A percentile compares a stretch with the other conserved stretches of the same genome.
Evolutionary conservation across 2,888 invertebrate species (phyloP).

Genomic region (Boloria selene): DNA sequence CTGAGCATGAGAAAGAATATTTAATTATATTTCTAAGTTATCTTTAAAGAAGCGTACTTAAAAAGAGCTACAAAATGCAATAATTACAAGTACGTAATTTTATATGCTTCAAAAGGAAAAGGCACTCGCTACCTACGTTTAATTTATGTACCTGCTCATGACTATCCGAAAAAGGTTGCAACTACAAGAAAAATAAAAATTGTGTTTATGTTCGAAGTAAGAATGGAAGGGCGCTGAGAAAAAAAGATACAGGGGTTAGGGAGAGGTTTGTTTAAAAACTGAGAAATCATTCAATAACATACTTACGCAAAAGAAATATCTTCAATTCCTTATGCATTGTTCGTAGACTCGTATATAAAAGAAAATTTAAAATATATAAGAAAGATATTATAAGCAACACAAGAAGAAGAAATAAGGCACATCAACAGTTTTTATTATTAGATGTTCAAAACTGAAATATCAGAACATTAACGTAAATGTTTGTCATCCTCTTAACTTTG

Average conservation of each 20-base stretch:
- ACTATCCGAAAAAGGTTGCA: slow-evolving; percentile 82
- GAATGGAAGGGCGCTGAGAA: slow-evolving; percentile 38
- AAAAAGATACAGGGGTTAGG: slow-evolving; percentile 29
- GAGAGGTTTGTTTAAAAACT: slow-evolving; percentile 19
- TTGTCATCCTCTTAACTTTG: neutral
- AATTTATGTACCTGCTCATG: slow-evolving; percentile 76
- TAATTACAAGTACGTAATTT: slow-evolving; percentile 35
- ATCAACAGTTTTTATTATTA: neutral
- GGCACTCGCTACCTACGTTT: slow-evolving; percentile 67
- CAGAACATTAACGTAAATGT: neutral
- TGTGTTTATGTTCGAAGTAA: slow-evolving; percentile 54
- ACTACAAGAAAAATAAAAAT: slow-evolving; percentile 76
- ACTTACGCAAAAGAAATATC: slow-evolving; percentile 29
- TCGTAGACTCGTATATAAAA: slow-evolving; percentile 31
- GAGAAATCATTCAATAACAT: slow-evolving; percentile 25
- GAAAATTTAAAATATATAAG: slow-evolving; percentile 27
- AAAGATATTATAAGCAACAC: slow-evolving; percentile 11
- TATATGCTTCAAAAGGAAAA: slow-evolving; percentile 51
- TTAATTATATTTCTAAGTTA: slow-evolving; percentile 29
- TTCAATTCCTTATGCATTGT: slow-evolving; percentile 30
- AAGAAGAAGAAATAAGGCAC: slow-evolving; percentile 10
- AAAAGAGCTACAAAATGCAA: slow-evolving; percentile 48
- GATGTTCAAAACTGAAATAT: neutral
- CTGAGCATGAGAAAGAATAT: slow-evolving; percentile 39
- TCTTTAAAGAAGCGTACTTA: slow-evolving; percentile 34